Percentiles rank a stretch among this genome's conserved stretches.
phyloP scores from a whole-genome alignment of 2,888 invertebrate species.

The Amblyteles armatorius region DNA sequence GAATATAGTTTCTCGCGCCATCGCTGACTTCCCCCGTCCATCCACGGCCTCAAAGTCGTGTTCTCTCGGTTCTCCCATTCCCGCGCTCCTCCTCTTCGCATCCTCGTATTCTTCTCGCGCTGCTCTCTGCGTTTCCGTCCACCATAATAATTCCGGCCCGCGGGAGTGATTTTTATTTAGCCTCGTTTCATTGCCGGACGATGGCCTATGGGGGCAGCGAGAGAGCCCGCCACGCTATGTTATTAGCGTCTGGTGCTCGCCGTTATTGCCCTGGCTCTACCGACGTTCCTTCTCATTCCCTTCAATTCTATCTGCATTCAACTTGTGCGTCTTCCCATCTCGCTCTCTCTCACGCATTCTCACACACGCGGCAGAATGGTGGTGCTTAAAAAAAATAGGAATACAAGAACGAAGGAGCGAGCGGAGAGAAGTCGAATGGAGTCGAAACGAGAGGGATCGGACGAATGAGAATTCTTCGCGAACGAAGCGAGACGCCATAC shows the following conservation, averaged over 20 bases:
- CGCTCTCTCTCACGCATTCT: constrained; percentile 64
- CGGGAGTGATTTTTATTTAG: constrained; percentile 82
- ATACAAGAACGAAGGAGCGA: constrained; percentile 57
- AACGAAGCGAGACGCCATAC: constrained; percentile 76
- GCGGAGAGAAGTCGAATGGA: constrained; percentile 65
- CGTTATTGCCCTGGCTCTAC: constrained; percentile 82
- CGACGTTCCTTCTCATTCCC: constrained; percentile 62
- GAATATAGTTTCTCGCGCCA: constrained; percentile 53
- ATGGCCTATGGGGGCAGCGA: constrained; percentile 84
- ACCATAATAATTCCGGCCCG: constrained; percentile 83
- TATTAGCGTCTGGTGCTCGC: constrained; percentile 85
- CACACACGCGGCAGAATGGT: constrained; percentile 46
- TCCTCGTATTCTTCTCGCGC: constrained; percentile 65
- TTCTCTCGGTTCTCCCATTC: constrained; percentile 17
- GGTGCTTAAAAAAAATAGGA: constrained; percentile 54
- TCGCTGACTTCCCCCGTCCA: constrained; percentile 32
- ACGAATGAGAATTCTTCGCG: constrained; percentile 77
- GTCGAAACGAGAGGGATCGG: constrained; percentile 78
- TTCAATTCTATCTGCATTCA: constrained; percentile 62
- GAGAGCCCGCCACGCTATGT: constrained; percentile 82
- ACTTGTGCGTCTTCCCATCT: not conserved
- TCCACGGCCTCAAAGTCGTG: constrained; percentile 2
- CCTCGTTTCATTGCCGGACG: constrained; percentile 82
- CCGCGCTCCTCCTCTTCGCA: constrained; percentile 53
- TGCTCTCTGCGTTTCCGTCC: constrained; percentile 78